Conservation (phyloP, 1,140 invertebrate genomes). For the Agrypnia vestita region DNA sequence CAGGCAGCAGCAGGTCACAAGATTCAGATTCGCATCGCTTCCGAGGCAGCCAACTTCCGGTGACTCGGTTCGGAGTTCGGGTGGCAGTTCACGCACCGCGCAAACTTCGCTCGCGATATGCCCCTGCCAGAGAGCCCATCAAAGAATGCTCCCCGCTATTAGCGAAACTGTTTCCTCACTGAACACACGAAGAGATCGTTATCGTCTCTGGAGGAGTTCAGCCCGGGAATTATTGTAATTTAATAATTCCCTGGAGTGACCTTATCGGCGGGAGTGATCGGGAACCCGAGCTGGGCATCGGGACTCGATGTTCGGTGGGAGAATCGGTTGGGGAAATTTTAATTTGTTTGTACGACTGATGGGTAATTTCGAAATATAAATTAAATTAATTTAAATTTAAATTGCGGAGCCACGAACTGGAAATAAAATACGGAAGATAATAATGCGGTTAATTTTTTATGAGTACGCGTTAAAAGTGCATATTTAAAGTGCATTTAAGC, state of each 20-base stretch:
- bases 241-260: slow-evolving; percentile 2
- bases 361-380: too few species aligned
- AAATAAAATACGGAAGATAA: too few species aligned
- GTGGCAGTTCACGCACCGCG: not conserved
- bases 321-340: not conserved
- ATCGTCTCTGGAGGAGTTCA: not conserved
- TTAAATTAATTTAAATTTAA: too few species aligned
- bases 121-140: not conserved
- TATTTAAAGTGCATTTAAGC: too few species aligned
- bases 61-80: too few species aligned
- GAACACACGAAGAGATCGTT: slow-evolving; percentile 7
- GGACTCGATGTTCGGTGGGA: not conserved
- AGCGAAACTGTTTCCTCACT: slow-evolving; percentile 7
- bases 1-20: not conserved
- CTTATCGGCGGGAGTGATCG: slow-evolving; percentile 9
- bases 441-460: too few species aligned
- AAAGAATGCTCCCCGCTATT: slow-evolving; percentile 26
- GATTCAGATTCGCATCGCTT: not conserved
- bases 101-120: not conserved
- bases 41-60: not conserved
- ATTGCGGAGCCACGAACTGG: too few species aligned
- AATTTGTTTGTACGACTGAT: too few species aligned
- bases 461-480: too few species aligned
- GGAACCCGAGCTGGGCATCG: not conserved
- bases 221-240: slow-evolving; percentile 26